Conservation (phyloP, 2,888 invertebrate species). For the Agapostemon virescens region DNA sequence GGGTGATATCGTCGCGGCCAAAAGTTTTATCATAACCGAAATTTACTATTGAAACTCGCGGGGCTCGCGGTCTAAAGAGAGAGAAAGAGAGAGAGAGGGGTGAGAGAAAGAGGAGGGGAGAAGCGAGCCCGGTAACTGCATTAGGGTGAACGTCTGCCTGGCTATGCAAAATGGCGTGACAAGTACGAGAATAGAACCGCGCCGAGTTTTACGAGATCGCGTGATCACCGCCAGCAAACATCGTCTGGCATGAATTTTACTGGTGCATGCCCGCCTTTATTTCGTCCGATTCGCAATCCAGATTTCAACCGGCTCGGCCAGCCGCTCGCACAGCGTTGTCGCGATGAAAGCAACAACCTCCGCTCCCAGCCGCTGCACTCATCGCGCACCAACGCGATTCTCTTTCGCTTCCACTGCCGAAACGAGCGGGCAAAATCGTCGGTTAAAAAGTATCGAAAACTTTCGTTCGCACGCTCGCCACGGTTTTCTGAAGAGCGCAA, state of each 20-base stretch:
- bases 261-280: constrained; percentile 62
- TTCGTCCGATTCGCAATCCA: constrained; percentile 54
- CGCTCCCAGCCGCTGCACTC: no score
- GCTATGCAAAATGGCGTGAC: constrained; percentile 77
- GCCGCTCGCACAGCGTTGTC: not conserved
- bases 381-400: no score
- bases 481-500: no score
- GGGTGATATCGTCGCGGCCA: constrained; percentile 51
- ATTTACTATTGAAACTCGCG: constrained; percentile 66
- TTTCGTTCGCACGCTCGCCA: no score
- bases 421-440: no score
- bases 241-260: constrained; percentile 74
- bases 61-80: not conserved
- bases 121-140: constrained; percentile 54
- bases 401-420: no score
- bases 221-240: constrained; percentile 72
- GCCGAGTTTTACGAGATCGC: constrained; percentile 76
- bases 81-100: not conserved
- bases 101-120: not conserved
- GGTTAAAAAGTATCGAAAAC: no score
- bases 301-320: constrained; percentile 48
- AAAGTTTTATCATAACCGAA: constrained; percentile 64
- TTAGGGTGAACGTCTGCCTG: constrained; percentile 76
- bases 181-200: constrained; percentile 77
- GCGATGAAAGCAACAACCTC: no score